Evolutionary conservation across 2,888 invertebrate species (phyloP), one percentile per base, ranked within the genome.

Genomic region (Liposcelis brunnea): DNA sequence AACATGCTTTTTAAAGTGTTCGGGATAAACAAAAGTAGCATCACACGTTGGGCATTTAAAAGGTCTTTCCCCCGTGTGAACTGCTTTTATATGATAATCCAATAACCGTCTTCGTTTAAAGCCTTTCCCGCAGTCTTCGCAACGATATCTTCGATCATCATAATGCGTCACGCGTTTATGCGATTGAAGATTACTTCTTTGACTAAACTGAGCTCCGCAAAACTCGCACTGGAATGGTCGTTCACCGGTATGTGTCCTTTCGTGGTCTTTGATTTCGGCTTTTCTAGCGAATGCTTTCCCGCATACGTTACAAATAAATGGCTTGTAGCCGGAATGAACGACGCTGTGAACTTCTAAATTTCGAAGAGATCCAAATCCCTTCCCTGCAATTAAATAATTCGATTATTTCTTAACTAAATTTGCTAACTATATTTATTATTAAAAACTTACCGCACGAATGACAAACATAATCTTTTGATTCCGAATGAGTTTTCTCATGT

Each of bases 11-110:
- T 82, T 83, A 56, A 77, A 80, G 55, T 83, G 84, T 56, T 83
- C 82, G 0, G 83, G 81, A 59, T 84, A 84, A 31, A 83, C 81
- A 61, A 87, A 86, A 0, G 79, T 77, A 0, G 84, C 77, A n/a
- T 68, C 66, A 54, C 86, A 87, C 1, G 75, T 64, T 1, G 69
- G 69, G 57, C 86, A 86, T 55, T 77, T 72, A 47, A 75, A 74
- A 0, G 86, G 83, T 0, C 85, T 67, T 61, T 84, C 80, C 18
- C 83, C 82, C 0, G 81, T 83, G 61, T 87, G 86, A 1, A 74
- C 73, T 4, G 85, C 79, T 62, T 82, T 80, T 54, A 80, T 73
- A 59, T 87, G 86, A 60, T 85, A 85, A 56, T 85, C 81, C 2
- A 86, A 61, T 12, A 85, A 59, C 35, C 85, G 73, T 50, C 75